These are phyloP conservation scores for Platalea minor DNA, from an alignment of 2,797 vertebrate species.

Conservation along the genomic window DNA sequence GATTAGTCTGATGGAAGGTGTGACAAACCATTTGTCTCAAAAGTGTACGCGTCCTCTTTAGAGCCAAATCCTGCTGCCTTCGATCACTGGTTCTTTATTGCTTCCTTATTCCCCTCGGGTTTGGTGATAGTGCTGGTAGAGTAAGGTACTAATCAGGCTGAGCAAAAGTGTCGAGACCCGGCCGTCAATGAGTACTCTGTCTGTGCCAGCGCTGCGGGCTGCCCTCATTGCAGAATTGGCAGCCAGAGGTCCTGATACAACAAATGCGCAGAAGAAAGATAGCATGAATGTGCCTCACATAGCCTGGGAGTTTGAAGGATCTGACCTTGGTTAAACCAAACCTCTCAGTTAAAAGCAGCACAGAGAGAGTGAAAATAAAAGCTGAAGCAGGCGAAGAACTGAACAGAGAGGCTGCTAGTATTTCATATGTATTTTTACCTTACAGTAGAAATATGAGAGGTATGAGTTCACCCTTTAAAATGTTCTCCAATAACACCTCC, in stretches of 20 bases:
- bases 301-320: background rate
- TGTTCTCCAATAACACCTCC: background rate
- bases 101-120: background rate
- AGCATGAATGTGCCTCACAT: background rate
- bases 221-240: background rate
- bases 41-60: background rate
- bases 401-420: background rate
- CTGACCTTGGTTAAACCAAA: background rate
- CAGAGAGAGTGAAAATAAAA: background rate
- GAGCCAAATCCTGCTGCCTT: background rate
- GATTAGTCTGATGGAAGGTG: background rate
- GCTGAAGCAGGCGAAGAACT: background rate
- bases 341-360: background rate
- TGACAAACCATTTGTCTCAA: background rate
- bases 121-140: background rate
- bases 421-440: background rate
- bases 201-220: background rate
- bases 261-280: fast-evolving
- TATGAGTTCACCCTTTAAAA: background rate
- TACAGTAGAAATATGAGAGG: background rate
- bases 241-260: background rate
- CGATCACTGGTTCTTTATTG: background rate
- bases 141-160: background rate
- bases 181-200: background rate
- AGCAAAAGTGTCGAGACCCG: fast-evolving